Base-by-base conservation (phyloP, 2,888 invertebrate species). In the Rhingia rostrata region DNA sequence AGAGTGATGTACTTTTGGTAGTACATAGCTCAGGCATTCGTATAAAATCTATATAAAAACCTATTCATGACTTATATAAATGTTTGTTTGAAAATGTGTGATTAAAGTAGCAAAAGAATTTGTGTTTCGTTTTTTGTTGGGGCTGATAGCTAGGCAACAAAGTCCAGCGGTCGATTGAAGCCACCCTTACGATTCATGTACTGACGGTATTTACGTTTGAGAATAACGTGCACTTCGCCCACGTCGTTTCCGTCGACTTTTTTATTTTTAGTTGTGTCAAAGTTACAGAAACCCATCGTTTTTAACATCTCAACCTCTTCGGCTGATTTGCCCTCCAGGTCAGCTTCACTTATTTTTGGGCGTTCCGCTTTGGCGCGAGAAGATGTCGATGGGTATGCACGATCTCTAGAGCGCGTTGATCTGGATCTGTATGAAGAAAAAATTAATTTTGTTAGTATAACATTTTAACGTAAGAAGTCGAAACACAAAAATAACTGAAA, bases 141-240 rank as follows among this genome's bases (percentile, higher is more conserved):
- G 10, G 35, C 33, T 22, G 7, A 33, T 33, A 63, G 83, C 86
- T 91, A 97, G 87, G 98, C 97, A 86, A 99, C 98, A 92, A 98
- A 98, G 92, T 99, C 99, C 86, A 99, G 92, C 47, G 99, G 99
- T 90, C 99, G 94, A 92, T 99, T 99, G 92, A 99, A 99, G 70
- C 99, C 99, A 86, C 99, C 99, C 92, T 98, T 98, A 85, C 99
- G 94, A 92, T 99, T 99, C 99, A 99, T 99, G 91, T 99, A 99
- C 92, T 99, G 99, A 88, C 99, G 95, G 91, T 98, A 99, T 92
- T 98, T 97, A 88, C 99, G 93, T 92, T 99, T 98, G 81, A 98
- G 94, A 86, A 98, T 97, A 75, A 99, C 97, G 91, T 99, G 98
- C 86, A 98, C 98, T 35, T 95, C 96, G n/a, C 98, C 98, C 69